Conservation (phyloP, 2,888 invertebrate genomes). For the Phymatocera aterrima region DNA sequence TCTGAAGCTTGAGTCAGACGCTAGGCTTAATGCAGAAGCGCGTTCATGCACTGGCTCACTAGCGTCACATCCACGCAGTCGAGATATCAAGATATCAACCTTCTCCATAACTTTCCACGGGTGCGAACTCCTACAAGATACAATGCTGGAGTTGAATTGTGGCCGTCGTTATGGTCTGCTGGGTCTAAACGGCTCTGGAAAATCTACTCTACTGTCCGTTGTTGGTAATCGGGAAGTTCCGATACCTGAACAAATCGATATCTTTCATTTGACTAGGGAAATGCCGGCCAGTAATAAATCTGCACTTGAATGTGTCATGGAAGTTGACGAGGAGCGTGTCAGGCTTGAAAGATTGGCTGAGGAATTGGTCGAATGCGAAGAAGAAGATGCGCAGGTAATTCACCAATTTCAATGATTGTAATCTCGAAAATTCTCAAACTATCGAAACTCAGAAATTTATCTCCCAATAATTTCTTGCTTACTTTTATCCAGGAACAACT, state of each 20-base stretch:
- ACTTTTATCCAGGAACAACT: slow-evolving; percentile 90
- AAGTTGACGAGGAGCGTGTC: slow-evolving; percentile 96
- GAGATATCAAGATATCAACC: slow-evolving; percentile 97
- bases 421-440: not conserved
- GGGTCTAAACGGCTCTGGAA: slow-evolving; percentile 99
- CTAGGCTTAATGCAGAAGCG: slow-evolving; percentile 94
- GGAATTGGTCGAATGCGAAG: slow-evolving; percentile 88
- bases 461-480: slow-evolving; percentile 18
- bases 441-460: not conserved
- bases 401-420: not conserved
- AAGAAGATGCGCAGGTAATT: slow-evolving; percentile 81
- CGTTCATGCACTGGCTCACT: slow-evolving; percentile 96
- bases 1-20: slow-evolving; percentile 91
- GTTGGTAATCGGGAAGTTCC: slow-evolving; percentile 96
- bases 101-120: slow-evolving; percentile 99
- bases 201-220: slow-evolving; percentile 94
- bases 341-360: slow-evolving; percentile 95
- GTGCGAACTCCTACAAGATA: slow-evolving; percentile 95
- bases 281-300: slow-evolving; percentile 99
- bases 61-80: slow-evolving; percentile 95
- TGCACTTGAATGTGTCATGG: slow-evolving; percentile 97
- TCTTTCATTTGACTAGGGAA: slow-evolving; percentile 97
- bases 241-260: slow-evolving; percentile 97
- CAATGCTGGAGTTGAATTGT: slow-evolving; percentile 97
- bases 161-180: slow-evolving; percentile 97